Conservation (phyloP, 1,140 invertebrate species). For the Acromyrmex heyeri region DNA sequence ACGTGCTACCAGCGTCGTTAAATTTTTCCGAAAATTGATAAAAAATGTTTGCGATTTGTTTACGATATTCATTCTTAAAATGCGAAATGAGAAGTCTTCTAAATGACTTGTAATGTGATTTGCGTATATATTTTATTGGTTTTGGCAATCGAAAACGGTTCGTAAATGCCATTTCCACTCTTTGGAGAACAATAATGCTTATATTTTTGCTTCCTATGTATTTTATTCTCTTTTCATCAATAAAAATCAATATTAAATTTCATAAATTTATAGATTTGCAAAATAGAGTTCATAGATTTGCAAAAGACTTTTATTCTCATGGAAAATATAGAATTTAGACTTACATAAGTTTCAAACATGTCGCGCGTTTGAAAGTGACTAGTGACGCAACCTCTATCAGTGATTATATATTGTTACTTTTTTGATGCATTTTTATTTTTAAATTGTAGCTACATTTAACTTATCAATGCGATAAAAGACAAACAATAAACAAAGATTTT, state of each 20-base stretch:
- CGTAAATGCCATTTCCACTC: neutral
- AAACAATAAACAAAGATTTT: neutral
- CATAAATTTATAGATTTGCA: neutral
- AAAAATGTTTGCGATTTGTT: neutral
- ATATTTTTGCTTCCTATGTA: neutral
- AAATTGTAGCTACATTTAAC: neutral
- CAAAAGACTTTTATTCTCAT: neutral
- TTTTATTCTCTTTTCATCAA: neutral
- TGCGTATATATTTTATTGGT: neutral
- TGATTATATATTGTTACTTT: neutral
- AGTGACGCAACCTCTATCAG: neutral
- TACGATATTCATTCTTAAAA: neutral
- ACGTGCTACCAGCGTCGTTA: neutral
- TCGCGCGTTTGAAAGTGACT: neutral
- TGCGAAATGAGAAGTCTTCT: neutral
- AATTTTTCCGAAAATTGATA: constrained; percentile 31
- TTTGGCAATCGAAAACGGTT: neutral
- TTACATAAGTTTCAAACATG: neutral
- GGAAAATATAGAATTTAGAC: neutral
- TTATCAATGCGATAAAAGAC: neutral
- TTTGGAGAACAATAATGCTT: neutral
- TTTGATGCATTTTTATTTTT: constrained; percentile 34
- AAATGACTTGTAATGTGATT: neutral
- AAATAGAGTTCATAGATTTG: neutral
- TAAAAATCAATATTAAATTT: neutral